These are phyloP conservation scores for Echinops telfairi DNA, from an alignment of 2,113 vertebrate species.

Conservation along the genomic window DNA sequence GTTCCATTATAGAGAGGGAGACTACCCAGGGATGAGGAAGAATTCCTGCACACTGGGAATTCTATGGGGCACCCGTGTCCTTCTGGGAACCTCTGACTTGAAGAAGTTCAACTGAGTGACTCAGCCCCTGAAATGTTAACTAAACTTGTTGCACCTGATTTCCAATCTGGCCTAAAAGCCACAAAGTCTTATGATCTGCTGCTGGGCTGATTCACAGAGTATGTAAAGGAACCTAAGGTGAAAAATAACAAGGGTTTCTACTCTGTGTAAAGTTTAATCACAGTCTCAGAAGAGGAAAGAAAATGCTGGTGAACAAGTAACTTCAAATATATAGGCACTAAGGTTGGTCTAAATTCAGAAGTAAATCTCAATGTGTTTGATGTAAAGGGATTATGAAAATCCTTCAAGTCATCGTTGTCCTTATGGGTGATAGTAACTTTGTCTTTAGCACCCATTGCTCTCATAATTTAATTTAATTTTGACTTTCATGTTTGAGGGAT, in stretches of 20 bases:
- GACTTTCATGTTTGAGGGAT: constrained; percentile 22
- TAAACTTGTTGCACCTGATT: constrained; percentile 68
- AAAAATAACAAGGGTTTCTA: neutral
- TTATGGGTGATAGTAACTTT: constrained; percentile 24
- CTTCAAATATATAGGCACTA: neutral
- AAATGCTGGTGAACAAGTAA: neutral
- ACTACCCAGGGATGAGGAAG: neutral
- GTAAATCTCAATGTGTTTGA: neutral
- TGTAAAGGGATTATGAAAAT: constrained; percentile 28
- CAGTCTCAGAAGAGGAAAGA: constrained; percentile 17
- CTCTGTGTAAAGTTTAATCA: neutral
- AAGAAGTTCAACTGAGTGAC: constrained; percentile 36
- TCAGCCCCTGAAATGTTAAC: constrained; percentile 33
- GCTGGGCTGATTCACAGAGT: constrained; percentile 33
- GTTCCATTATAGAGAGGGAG: neutral
- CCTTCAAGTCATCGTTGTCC: constrained; percentile 25
- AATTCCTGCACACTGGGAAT: neutral
- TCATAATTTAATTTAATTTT: constrained; percentile 61
- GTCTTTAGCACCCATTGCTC: constrained; percentile 25
- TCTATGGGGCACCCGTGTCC: neutral
- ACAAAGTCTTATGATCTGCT: neutral
- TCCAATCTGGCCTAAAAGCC: constrained; percentile 30
- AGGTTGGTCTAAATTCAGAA: constrained; percentile 24
- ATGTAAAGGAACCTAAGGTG: constrained; percentile 14
- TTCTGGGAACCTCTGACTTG: neutral